Percentiles rank a stretch among this genome's conserved stretches.
Evolutionary conservation across 2,888 invertebrate genomes (phyloP).

Genomic region (Aphidoletes aphidimyza): DNA sequence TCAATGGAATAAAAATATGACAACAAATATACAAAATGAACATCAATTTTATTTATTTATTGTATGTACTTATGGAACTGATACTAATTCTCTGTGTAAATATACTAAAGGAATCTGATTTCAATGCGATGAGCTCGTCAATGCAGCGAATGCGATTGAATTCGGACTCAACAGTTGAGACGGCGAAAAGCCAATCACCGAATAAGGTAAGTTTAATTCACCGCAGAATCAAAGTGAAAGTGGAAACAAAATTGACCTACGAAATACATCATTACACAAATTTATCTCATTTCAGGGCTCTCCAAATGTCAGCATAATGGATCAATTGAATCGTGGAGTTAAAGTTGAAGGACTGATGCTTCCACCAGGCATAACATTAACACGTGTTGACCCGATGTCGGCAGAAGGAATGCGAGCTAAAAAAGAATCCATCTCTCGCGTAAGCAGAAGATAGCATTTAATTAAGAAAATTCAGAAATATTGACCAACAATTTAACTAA

Average conservation of each 20-base stretch:
- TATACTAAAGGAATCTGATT: not conserved
- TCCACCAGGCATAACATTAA: conserved; percentile 85
- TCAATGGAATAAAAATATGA: not conserved
- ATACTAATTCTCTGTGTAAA: not conserved
- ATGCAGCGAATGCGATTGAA: conserved; percentile 57
- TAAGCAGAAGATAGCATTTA: conserved; percentile 57
- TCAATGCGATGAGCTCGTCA: conserved; percentile 57
- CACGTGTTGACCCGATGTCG: conserved; percentile 73
- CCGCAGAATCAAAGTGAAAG: not conserved
- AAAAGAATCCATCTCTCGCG: conserved; percentile 65
- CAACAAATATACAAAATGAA: not conserved
- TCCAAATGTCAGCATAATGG: conserved; percentile 66
- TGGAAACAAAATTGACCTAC: not conserved
- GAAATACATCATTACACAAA: not conserved
- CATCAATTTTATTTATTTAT: not conserved
- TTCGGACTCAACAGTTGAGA: conserved; percentile 57
- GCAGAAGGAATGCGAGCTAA: conserved; percentile 65
- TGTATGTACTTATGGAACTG: not conserved
- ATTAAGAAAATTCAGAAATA: not conserved
- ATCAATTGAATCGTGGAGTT: conserved; percentile 66
- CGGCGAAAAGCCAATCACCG: conserved; percentile 55
- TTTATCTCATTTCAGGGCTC: conserved; percentile 54
- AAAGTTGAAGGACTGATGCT: conserved; percentile 73
- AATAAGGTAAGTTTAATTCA: conserved; percentile 19
- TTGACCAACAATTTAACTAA: not conserved